Base-by-base conservation (phyloP, 2,113 vertebrate species). In the Pseudorectes ferrugineus region DNA sequence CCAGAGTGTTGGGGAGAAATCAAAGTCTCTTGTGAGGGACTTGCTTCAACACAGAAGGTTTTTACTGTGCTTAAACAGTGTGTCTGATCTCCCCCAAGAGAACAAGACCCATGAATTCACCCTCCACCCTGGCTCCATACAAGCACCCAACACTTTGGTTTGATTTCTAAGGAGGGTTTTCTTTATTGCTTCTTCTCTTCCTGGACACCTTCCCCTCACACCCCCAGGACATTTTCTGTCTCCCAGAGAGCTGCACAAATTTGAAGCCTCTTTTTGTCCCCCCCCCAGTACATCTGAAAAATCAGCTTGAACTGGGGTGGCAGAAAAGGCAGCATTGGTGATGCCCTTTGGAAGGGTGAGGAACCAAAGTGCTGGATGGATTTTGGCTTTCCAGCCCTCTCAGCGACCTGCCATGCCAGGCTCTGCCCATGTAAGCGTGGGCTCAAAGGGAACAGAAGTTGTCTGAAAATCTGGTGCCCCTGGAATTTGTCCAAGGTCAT, bases 401-500 rank as follows among this genome's bases (percentile, higher is more conserved):
- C 43, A 55, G 70, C 4, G 33, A 26, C 46, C 65, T 45, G 48
- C 71, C 14, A 9, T 1, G 5, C 45, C 45, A 40, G 28, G 51
- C 49, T 75, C 74, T 70, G 49, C 77, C 67, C 1, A 3, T 6
- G 2, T 62, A 46, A 68, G 3, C 20, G 26, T 2, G 6, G 23
- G 28, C 14, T 40, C 29, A 24, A 82, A 71, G 2, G 40, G 38
- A 88, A 26, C 70, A 81, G 76, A 55, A 82, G 19, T 40, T 63
- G 14, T 54, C 33, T 58, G 81, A 88, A 95, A 85, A 82, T 25
- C 45, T 76, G 62, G 26, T 89, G 66, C 13, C 38, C 29, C 70
- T 95, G 74, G 89, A 92, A 61, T 75, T 48, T 28, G 22, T 43
- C 54, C 92, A 85, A 83, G 71, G 54, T 80, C 66, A 42, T 10